A percentile compares a stretch with the other conserved stretches of the same genome.
Evolutionary conservation across 2,797 vertebrate species (phyloP).

Genomic region (Valencia hispanica): DNA sequence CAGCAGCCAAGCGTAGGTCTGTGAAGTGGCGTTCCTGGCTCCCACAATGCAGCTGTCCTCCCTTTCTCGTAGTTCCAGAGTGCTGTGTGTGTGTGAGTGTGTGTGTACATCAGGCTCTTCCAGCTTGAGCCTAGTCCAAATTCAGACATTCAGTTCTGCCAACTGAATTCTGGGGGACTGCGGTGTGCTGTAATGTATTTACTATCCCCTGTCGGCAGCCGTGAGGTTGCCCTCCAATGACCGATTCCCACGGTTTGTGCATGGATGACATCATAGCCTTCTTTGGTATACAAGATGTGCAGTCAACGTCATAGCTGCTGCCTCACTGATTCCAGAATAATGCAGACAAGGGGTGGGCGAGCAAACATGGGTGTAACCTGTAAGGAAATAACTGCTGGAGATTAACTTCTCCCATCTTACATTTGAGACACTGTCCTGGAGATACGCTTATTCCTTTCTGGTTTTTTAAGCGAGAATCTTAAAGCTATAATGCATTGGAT

Average conservation of each 20-base stretch:
- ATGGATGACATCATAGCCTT: constrained; percentile 69
- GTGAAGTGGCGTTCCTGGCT: constrained; percentile 65
- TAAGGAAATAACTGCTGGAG: constrained; percentile 9
- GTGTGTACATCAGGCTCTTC: constrained; percentile 53
- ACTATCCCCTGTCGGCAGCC: constrained; percentile 71
- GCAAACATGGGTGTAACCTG: constrained; percentile 33
- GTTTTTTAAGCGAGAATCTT: constrained; percentile 8
- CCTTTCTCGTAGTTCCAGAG: constrained; percentile 51
- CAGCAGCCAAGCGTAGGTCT: constrained; percentile 63
- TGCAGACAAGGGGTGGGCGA: constrained; percentile 1
- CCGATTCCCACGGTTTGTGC: constrained; percentile 56
- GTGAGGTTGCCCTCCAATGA: constrained; percentile 74
- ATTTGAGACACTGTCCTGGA: background rate
- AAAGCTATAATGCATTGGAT: constrained; percentile 4
- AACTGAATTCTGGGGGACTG: constrained; percentile 69
- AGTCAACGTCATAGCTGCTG: constrained; percentile 46
- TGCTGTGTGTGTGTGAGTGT: constrained; percentile 44
- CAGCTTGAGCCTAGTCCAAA: constrained; percentile 68
- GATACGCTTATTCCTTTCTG: constrained; percentile 11
- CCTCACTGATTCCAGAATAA: constrained; percentile 32
- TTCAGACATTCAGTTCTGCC: constrained; percentile 63
- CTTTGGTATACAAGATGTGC: constrained; percentile 53
- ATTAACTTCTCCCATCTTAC: constrained; percentile 22
- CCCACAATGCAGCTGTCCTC: constrained; percentile 75
- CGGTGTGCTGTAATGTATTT: constrained; percentile 79